These are phyloP conservation scores for Apotomis betuletana DNA, from an alignment of 2,888 invertebrate species.

Conservation along the genomic window DNA sequence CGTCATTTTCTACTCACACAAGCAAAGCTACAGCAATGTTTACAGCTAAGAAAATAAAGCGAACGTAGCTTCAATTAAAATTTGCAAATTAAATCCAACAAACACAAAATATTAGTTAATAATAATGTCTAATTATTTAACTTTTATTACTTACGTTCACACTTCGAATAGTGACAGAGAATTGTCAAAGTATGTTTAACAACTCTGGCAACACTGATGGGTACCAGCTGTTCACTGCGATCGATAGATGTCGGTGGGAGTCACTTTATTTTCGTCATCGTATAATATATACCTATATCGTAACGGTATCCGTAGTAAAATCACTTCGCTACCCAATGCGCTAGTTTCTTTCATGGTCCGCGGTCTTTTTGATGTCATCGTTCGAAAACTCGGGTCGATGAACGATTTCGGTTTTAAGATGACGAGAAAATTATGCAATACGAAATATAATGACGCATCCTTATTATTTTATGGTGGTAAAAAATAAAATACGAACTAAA, in stretches of 20 bases:
- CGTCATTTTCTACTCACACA: constrained; percentile 48
- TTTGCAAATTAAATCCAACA: neutral
- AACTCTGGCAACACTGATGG: constrained; percentile 61
- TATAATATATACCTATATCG: constrained; percentile 48
- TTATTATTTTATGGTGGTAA: constrained; percentile 47
- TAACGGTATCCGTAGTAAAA: constrained; percentile 81
- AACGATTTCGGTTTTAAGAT: constrained; percentile 62
- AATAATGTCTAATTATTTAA: neutral
- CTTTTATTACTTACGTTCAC: neutral
- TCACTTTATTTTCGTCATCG: constrained; percentile 79
- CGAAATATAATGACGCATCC: constrained; percentile 48
- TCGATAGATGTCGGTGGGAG: constrained; percentile 83
- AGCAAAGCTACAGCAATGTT: constrained; percentile 46
- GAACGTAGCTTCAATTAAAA: neutral
- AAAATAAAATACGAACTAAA: constrained; percentile 51
- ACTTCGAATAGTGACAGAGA: neutral
- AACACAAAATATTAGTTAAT: neutral
- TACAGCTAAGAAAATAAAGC: constrained; percentile 26
- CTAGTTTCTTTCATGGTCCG: constrained; percentile 68
- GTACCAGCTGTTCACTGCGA: constrained; percentile 75
- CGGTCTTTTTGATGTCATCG: constrained; percentile 69
- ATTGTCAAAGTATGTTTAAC: neutral
- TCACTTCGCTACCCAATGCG: constrained; percentile 61
- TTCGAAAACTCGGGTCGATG: constrained; percentile 66
- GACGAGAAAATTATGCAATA: constrained; percentile 58